A percentile compares a stretch with the other conserved stretches of the same genome.
phyloP scores from a whole-genome alignment of 2,888 invertebrate genomes.

The Machimus atricapillus region DNA sequence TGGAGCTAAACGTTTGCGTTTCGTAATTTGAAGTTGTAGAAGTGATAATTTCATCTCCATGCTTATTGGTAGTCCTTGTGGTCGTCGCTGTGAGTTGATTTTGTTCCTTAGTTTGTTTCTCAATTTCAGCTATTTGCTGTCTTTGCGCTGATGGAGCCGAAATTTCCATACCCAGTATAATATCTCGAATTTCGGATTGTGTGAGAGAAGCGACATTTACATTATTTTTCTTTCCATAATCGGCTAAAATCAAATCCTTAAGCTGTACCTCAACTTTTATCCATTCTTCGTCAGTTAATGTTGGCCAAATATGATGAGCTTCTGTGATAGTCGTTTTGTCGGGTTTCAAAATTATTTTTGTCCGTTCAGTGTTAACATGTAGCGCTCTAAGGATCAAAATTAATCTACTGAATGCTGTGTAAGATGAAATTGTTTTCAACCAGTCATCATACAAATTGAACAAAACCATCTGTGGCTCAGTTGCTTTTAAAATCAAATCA shows the following conservation, averaged over 20 bases:
- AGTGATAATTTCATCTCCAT: slow-evolving; percentile 99
- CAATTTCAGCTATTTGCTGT: slow-evolving; percentile 99
- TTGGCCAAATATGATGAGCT: slow-evolving; percentile 99
- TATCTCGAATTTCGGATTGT: slow-evolving; percentile 98
- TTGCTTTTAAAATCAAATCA: slow-evolving; percentile 97
- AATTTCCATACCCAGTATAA: slow-evolving; percentile 99
- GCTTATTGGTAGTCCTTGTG: slow-evolving; percentile 97
- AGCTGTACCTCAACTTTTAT: slow-evolving; percentile 98
- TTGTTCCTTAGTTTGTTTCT: slow-evolving; percentile 99
- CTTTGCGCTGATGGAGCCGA: slow-evolving; percentile 98
- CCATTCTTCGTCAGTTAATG: slow-evolving; percentile 98
- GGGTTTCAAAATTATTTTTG: slow-evolving; percentile 97
- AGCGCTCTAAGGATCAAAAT: slow-evolving; percentile 95
- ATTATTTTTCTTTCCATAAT: slow-evolving; percentile 99
- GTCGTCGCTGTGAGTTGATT: slow-evolving; percentile 98
- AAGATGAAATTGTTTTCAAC: slow-evolving; percentile 98
- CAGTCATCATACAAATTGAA: slow-evolving; percentile 99
- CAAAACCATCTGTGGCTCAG: slow-evolving; percentile 99
- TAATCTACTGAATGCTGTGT: slow-evolving; percentile 97
- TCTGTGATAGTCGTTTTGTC: slow-evolving; percentile 99
- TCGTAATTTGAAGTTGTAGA: slow-evolving; percentile 99
- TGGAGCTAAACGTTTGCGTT: slow-evolving; percentile 95
- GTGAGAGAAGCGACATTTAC: slow-evolving; percentile 99
- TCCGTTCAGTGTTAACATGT: slow-evolving; percentile 98
- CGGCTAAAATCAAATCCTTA: slow-evolving; percentile 97